These are phyloP conservation scores for Drosophila barbarae DNA, from an alignment of 2,888 invertebrate species.

Conservation along the genomic window DNA sequence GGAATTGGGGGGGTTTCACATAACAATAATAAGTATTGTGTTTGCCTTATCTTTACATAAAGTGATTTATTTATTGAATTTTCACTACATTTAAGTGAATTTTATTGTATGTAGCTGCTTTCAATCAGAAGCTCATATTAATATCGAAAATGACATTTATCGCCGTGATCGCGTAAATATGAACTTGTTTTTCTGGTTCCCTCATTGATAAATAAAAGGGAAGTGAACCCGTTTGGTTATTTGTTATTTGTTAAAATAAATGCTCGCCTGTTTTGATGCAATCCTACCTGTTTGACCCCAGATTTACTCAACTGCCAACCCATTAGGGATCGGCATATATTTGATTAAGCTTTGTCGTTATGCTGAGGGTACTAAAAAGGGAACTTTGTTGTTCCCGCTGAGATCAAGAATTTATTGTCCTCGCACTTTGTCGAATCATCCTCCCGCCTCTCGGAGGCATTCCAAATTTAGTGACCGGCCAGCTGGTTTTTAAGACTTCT, in stretches of 20 bases:
- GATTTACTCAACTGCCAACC: constrained; percentile 7
- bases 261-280: constrained; percentile 7
- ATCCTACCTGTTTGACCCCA: constrained; percentile 2
- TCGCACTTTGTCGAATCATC: constrained; percentile 4
- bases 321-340: constrained; percentile 10
- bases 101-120: constrained; percentile 1
- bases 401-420: constrained; percentile 26
- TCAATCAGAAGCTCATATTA: constrained; percentile 21
- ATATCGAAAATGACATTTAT: constrained; percentile 43
- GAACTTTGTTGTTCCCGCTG: constrained; percentile 19
- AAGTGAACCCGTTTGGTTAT: constrained; percentile 36
- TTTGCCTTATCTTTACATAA: not conserved
- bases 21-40: not conserved
- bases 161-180: constrained; percentile 32
- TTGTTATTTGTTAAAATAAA: constrained; percentile 10
- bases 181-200: constrained; percentile 66
- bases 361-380: constrained; percentile 7
- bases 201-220: constrained; percentile 54
- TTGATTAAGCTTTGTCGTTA: constrained; percentile 25
- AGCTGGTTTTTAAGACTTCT: constrained; percentile 11
- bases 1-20: not conserved
- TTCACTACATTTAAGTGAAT: constrained; percentile 1
- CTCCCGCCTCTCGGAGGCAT: not conserved
- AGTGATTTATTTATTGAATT: not conserved
- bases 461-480: constrained; percentile 34